Base-by-base conservation (phyloP, 2,113 vertebrate species). In the Dermatemys mawii region DNA sequence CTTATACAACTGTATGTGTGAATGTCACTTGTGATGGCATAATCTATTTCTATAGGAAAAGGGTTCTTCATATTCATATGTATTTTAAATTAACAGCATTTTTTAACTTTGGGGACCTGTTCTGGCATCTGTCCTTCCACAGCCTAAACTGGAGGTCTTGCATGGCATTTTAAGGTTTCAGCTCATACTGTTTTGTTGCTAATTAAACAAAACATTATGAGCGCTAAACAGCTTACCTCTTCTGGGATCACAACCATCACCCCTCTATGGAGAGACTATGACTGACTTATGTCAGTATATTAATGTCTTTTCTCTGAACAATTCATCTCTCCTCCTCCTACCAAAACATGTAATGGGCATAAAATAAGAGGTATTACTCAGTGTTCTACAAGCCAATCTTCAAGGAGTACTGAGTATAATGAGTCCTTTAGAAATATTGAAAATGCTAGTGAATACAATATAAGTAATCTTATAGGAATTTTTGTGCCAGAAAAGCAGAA, bases 381-480 rank as follows among this genome's bases (percentile, higher is more conserved):
- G 0, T 0, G 0, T 89, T 87, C 55, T 27, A 27, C 41, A 67
- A 86, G 9, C 17, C 24, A 11, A 0, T 54, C 44, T 26, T 41
- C 46, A 94, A 87, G 2, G 83, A 35, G 44, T 44, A 5, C 41
- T 83, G 91, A 12, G 38, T 26, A 17, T 16, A 54, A 63, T 44
- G 27, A 55, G n/a, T 21, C 29, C 32, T 67, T 67, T 73, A 41
- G 67, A 73, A 41, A 73, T 73, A 41, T 73, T 73, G 22, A n/a
- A 41, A 21, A 73, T 73, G 67, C 21, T 16, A 73, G 19, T 41
- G 38, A 41, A 73, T 41, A 22, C 38, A 41, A 12, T 41, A 22
- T 67, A 32, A 16, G 6, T n/a, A 16, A 22, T 51, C 1, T 0
- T 4, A 4, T 14, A 22, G 27, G n/a, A 90, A 19, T 48, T 81